phyloP scores from a whole-genome alignment of 1,140 invertebrate genomes.

The Gryllus bimaculatus region DNA sequence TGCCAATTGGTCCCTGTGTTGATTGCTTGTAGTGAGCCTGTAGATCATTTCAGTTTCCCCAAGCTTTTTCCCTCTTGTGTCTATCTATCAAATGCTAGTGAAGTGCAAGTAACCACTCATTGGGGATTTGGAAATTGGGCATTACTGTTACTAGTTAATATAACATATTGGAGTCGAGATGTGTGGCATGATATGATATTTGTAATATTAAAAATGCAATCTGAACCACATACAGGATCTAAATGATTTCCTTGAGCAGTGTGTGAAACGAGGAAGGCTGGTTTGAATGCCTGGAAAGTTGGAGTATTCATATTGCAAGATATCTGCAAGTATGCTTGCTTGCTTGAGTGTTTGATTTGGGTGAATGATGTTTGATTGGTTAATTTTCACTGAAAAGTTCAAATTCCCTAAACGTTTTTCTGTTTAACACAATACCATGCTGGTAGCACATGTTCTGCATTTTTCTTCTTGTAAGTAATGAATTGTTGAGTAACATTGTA shows the following conservation, averaged over 20 bases:
- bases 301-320: background rate
- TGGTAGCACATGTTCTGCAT: too few species aligned
- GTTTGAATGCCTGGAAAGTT: background rate
- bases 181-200: background rate
- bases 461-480: too few species aligned
- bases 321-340: background rate
- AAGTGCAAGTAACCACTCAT: background rate
- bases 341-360: too few species aligned
- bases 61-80: background rate
- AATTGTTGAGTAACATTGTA: too few species aligned
- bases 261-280: background rate
- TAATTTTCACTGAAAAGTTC: too few species aligned
- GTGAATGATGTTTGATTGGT: too few species aligned
- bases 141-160: background rate
- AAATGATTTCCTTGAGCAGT: background rate
- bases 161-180: background rate
- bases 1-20: background rate
- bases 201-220: background rate
- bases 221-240: background rate
- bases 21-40: constrained; percentile 11
- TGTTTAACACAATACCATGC: too few species aligned
- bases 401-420: too few species aligned
- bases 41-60: background rate
- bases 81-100: constrained; percentile 1
- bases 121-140: background rate